Conservation (phyloP, 2,113 vertebrate species). For the Paradisaea rubra region DNA sequence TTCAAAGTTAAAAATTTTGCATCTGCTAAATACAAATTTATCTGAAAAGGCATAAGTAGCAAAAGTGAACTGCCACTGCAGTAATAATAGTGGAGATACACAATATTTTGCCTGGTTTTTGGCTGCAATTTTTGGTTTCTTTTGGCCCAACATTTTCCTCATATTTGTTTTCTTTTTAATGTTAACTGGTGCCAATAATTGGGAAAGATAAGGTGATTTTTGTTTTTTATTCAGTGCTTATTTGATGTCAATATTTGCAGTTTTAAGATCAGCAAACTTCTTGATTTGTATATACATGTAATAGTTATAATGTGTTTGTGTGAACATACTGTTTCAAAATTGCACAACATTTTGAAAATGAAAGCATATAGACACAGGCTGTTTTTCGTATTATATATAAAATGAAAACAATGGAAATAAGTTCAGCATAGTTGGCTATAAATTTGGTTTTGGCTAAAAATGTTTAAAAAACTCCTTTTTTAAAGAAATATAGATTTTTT, state of each 20-base stretch:
- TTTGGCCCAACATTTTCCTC: neutral
- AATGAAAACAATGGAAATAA: neutral
- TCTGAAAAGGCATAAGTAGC: rapidly evolving
- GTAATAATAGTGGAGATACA: neutral
- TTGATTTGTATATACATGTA: neutral
- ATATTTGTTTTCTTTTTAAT: neutral
- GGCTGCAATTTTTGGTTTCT: neutral
- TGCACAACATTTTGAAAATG: neutral
- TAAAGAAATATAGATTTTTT: rapidly evolving
- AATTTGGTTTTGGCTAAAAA: neutral
- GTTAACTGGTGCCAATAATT: neutral
- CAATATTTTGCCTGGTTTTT: neutral
- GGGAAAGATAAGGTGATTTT: neutral
- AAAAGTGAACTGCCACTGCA: neutral
- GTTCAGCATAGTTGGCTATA: neutral
- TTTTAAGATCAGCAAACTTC: neutral
- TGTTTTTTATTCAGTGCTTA: neutral
- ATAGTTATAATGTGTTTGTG: neutral
- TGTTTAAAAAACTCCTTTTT: neutral
- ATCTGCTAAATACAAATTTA: neutral
- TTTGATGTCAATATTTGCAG: neutral
- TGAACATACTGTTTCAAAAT: neutral
- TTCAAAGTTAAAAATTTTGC: neutral
- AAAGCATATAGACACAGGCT: neutral
- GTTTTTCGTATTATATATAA: neutral